These are phyloP conservation scores for Heliconius eleuchia DNA, from an alignment of 1,140 invertebrate genomes.

Conservation along the genomic window DNA sequence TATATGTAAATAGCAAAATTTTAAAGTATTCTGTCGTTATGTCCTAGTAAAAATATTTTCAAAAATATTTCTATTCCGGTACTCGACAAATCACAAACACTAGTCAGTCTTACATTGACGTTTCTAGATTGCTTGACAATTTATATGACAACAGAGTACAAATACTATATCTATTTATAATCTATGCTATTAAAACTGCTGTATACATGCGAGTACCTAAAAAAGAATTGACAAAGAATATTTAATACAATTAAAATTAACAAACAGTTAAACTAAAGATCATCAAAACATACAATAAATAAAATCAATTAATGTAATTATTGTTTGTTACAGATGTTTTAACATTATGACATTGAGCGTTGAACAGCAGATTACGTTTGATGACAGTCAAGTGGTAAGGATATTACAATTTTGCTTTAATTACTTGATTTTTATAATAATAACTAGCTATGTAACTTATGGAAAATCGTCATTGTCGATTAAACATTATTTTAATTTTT, in stretches of 20 bases:
- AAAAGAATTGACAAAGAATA: no score
- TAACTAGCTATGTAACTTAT: no score
- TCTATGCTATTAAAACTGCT: not conserved
- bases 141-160: not conserved
- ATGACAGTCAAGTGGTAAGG: slow-evolving; percentile 65
- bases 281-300: not conserved
- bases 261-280: no score
- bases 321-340: slow-evolving; percentile 50
- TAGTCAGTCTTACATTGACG: not conserved
- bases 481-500: no score
- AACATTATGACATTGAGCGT: slow-evolving; percentile 62
- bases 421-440: not conserved
- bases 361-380: slow-evolving; percentile 61
- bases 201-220: not conserved
- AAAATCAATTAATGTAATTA: slow-evolving; percentile 1
- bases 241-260: no score
- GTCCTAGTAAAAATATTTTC: not conserved
- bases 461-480: no score
- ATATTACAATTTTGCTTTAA: not conserved
- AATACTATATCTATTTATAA: not conserved
- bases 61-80: not conserved
- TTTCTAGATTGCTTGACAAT: not conserved
- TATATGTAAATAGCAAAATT: not conserved
- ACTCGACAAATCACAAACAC: not conserved
- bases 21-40: not conserved